Percentiles rank a stretch among this genome's conserved stretches.
Conservation (phyloP, 2,797 vertebrate species). For the Macrochelys suwanniensis region DNA sequence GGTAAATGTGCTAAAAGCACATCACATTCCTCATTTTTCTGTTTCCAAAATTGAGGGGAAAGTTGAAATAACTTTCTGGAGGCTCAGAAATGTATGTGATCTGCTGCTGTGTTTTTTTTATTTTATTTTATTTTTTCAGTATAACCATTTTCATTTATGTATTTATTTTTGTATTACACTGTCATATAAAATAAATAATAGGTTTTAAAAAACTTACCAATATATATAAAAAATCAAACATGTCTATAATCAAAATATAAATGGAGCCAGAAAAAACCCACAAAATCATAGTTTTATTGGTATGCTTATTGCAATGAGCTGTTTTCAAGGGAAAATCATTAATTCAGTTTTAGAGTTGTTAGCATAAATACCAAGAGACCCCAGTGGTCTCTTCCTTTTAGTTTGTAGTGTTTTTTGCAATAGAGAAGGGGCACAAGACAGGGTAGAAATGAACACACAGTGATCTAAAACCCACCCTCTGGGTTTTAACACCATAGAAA, state of each 20-base stretch:
- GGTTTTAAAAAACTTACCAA: neutral
- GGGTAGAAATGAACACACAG: neutral
- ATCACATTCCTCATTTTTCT: neutral
- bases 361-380: neutral
- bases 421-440: neutral
- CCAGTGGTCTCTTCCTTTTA: neutral
- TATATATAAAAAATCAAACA: neutral
- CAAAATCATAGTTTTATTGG: neutral
- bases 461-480: too few species aligned
- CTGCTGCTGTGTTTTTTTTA: neutral
- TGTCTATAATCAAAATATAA: neutral
- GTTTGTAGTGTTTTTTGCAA: neutral
- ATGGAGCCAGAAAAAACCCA: neutral
- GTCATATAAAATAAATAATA: neutral
- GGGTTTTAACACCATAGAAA: too few species aligned
- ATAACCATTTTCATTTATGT: neutral
- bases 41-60: neutral
- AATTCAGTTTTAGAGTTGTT: neutral
- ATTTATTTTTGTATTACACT: neutral
- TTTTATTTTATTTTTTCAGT: neutral
- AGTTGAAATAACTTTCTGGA: neutral
- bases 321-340: neutral
- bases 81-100: neutral
- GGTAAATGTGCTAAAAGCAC: neutral
- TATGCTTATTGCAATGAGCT: neutral